Evolutionary conservation across 2,113 vertebrate genomes (phyloP).

Genomic region (Salvator merianae): DNA sequence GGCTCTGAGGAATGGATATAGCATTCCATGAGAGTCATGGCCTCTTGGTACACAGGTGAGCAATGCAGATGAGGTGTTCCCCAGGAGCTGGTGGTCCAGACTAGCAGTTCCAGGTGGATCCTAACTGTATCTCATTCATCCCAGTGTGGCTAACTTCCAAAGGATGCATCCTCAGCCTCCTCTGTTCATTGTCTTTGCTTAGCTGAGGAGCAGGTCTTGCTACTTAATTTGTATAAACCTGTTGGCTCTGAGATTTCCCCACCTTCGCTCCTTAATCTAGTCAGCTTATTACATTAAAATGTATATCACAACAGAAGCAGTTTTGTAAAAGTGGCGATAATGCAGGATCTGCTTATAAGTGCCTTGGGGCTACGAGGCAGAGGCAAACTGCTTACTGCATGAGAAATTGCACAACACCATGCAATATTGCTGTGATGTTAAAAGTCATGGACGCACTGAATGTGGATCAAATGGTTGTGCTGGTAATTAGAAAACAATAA

Average conservation of each 20-base stretch:
- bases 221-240: slow-evolving; percentile 66
- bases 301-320: slow-evolving; percentile 70
- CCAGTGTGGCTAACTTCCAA: not conserved
- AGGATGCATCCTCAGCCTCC: not conserved
- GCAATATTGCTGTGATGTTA: slow-evolving; percentile 43
- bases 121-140: not conserved
- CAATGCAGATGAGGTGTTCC: too few species aligned
- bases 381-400: slow-evolving; percentile 67
- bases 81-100: too few species aligned
- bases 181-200: slow-evolving; percentile 42
- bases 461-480: slow-evolving; percentile 47
- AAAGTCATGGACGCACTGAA: slow-evolving; percentile 57
- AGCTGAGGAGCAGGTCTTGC: slow-evolving; percentile 52
- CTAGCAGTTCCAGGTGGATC: too few species aligned
- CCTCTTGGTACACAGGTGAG: too few species aligned
- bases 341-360: slow-evolving; percentile 69
- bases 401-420: slow-evolving; percentile 56
- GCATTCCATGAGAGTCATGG: too few species aligned
- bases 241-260: slow-evolving; percentile 58
- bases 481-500: slow-evolving; percentile 67
- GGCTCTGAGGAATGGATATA: too few species aligned
- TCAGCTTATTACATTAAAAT: slow-evolving; percentile 73
- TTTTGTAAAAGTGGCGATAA: slow-evolving; percentile 70
- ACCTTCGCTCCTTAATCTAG: slow-evolving; percentile 19
- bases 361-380: slow-evolving; percentile 59